Conservation (phyloP, 2,113 vertebrate species). For the Halcyon senegalensis region DNA sequence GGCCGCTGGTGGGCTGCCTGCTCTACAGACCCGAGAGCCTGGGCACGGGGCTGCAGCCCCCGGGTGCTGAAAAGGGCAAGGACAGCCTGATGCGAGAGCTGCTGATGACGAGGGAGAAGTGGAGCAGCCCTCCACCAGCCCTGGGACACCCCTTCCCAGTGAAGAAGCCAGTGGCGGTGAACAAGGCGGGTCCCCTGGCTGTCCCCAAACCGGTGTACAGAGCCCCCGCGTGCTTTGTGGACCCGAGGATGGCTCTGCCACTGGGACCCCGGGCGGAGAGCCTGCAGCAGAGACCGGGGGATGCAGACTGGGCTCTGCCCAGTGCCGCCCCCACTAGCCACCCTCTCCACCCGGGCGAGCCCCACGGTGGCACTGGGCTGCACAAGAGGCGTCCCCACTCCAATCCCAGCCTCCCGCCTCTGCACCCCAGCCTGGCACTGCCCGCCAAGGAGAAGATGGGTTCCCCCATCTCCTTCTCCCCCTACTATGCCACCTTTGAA, state of each 20-base stretch:
- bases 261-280: conserved; percentile 63
- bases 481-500: conserved; percentile 35
- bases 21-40: conserved; percentile 60
- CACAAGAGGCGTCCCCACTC: conserved; percentile 50
- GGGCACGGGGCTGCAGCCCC: neutral
- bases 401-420: conserved; percentile 49
- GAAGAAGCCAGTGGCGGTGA: conserved; percentile 11
- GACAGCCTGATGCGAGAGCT: conserved; percentile 52
- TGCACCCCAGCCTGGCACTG: conserved; percentile 37
- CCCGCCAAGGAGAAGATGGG: conserved; percentile 61
- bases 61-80: neutral
- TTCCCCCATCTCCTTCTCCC: neutral
- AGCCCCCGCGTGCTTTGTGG: conserved; percentile 75
- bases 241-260: conserved; percentile 66
- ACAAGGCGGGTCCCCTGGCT: conserved; percentile 69
- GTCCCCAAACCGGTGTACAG: conserved; percentile 87
- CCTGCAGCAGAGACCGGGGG: conserved; percentile 57
- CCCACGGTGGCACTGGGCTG: conserved; percentile 30
- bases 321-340: neutral
- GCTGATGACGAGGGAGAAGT: conserved; percentile 62
- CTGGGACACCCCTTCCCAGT: conserved; percentile 50
- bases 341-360: neutral
- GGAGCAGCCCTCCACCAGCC: conserved; percentile 31
- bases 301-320: conserved; percentile 74
- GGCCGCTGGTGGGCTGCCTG: conserved; percentile 50